A percentile compares a stretch with the other conserved stretches of the same genome.
These are phyloP conservation scores for Meteorus colon DNA, from an alignment of 2,888 invertebrate genomes.

Conservation along the genomic window DNA sequence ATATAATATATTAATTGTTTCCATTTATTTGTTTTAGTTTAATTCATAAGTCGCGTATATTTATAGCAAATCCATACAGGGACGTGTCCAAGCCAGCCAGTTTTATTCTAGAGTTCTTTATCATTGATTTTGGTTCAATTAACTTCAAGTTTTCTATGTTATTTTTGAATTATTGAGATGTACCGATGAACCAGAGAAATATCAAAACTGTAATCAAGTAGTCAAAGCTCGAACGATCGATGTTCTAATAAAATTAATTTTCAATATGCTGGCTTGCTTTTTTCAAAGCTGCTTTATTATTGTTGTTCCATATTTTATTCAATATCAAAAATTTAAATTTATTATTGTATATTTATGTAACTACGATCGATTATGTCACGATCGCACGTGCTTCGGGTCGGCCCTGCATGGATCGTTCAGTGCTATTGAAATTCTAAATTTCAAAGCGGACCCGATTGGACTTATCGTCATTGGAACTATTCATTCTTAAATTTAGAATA, in stretches of 20 bases:
- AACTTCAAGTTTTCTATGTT: neutral
- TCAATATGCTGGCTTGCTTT: conserved; percentile 59
- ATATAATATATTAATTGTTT: conserved; percentile 31
- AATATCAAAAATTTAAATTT: conserved; percentile 1
- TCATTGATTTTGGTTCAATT: neutral
- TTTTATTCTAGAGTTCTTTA: neutral
- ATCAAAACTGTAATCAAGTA: conserved; percentile 5
- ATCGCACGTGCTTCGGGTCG: conserved; percentile 69
- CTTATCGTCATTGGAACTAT: conserved; percentile 14
- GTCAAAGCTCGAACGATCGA: conserved; percentile 20
- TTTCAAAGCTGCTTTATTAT: conserved; percentile 55
- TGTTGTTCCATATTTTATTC: conserved; percentile 20
- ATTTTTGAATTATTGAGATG: neutral
- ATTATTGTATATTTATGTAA: conserved; percentile 5
- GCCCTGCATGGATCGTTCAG: conserved; percentile 71
- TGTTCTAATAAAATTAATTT: conserved; percentile 12
- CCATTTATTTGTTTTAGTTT: conserved; percentile 8
- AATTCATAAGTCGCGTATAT: conserved; percentile 47
- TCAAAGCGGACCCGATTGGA: conserved; percentile 46
- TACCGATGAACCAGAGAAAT: conserved; percentile 1
- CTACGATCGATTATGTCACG: conserved; percentile 51
- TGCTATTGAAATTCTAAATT: conserved; percentile 48
- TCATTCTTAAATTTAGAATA: neutral
- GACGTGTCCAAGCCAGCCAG: conserved; percentile 65
- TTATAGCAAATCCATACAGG: conserved; percentile 60